A percentile compares a stretch with the other conserved stretches of the same genome.
Evolutionary conservation across 2,888 invertebrate species (phyloP).

Genomic region (Cryptops parisi): DNA sequence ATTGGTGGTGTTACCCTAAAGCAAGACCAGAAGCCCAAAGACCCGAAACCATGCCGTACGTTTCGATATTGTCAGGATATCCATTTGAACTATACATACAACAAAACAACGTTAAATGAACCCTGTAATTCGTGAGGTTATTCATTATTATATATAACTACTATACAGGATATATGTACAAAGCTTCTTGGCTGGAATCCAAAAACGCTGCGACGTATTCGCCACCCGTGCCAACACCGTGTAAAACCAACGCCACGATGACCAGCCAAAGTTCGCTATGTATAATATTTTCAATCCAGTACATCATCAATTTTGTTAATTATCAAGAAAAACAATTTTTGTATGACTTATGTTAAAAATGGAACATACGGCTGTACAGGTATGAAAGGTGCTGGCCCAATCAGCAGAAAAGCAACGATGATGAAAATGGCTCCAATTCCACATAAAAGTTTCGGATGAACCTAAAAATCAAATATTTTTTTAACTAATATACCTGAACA

Average conservation of each 20-base stretch:
- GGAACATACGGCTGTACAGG: constrained; percentile 21
- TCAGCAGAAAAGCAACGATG: constrained; percentile 50
- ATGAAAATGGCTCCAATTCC: constrained; percentile 50
- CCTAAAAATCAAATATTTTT: no score
- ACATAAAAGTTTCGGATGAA: constrained; percentile 52
- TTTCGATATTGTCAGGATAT: constrained; percentile 69
- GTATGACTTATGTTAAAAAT: no score
- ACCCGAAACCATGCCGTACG: constrained; percentile 77
- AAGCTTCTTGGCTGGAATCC: constrained; percentile 59
- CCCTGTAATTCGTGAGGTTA: no score
- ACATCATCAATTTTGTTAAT: no score
- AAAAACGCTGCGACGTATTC: constrained; percentile 74
- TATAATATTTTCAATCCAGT: no score
- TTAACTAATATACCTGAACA: no score
- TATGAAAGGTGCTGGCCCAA: constrained; percentile 69
- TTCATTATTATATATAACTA: not conserved
- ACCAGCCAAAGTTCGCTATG: constrained; percentile 2
- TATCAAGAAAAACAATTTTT: no score
- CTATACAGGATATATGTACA: constrained; percentile 38
- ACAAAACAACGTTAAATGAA: no score
- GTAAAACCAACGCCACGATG: constrained; percentile 32
- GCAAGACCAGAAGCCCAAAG: constrained; percentile 83
- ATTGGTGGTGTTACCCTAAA: no score
- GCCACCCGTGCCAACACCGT: constrained; percentile 69
- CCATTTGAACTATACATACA: constrained; percentile 37